A percentile compares a stretch with the other conserved stretches of the same genome.
Evolutionary conservation across 1,140 invertebrate genomes (phyloP).

Genomic region (Pantala flavescens): DNA sequence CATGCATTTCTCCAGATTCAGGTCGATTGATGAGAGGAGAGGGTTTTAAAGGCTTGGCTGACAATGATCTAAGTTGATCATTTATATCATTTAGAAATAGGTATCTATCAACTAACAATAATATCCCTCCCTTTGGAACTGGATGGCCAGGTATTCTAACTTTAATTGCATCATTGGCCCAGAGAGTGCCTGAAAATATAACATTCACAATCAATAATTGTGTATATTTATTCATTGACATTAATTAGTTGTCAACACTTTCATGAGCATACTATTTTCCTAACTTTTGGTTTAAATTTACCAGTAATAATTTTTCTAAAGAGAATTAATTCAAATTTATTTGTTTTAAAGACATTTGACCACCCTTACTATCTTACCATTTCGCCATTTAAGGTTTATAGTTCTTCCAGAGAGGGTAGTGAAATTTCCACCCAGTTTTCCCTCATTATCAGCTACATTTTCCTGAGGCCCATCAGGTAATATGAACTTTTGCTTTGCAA

Average conservation of each 20-base stretch:
- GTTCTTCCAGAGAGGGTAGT: background rate
- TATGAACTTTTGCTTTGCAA: background rate
- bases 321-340: no score
- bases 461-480: no score
- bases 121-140: background rate
- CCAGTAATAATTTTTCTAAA: no score
- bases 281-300: no score
- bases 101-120: background rate
- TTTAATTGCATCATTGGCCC: background rate
- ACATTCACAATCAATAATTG: background rate
- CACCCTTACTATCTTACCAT: background rate
- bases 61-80: background rate
- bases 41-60: background rate
- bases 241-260: no score
- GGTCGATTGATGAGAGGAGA: background rate
- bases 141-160: background rate
- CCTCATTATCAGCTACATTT: background rate
- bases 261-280: no score
- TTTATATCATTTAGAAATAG: background rate
- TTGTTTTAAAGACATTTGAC: no score
- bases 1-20: background rate
- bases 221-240: no score
- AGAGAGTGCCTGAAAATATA: background rate
- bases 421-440: background rate
- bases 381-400: background rate